These are phyloP conservation scores for Galendromus occidentalis DNA, from an alignment of 1,140 invertebrate species.

Conservation along the genomic window DNA sequence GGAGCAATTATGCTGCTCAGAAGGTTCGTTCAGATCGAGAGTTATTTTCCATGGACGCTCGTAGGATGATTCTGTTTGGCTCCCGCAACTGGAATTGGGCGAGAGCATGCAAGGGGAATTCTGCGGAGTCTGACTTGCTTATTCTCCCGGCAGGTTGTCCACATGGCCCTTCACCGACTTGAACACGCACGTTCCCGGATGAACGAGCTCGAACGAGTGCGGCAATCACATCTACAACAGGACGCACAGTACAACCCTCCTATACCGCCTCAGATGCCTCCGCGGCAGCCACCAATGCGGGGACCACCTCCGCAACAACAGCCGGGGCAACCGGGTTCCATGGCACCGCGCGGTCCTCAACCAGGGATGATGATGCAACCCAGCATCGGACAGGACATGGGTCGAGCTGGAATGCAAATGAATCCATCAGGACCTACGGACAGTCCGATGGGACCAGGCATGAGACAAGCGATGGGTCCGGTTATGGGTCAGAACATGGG, in stretches of 20 bases:
- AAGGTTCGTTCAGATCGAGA: constrained; percentile 39
- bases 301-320: neutral
- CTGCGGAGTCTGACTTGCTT: no score
- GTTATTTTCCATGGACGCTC: no score
- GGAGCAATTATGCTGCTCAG: constrained; percentile 79
- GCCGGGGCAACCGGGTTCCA: neutral
- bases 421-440: neutral
- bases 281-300: neutral
- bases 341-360: neutral
- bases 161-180: constrained; percentile 85
- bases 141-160: constrained; percentile 31
- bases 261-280: neutral
- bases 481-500: neutral
- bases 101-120: no score
- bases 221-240: constrained; percentile 39
- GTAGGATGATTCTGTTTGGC: no score
- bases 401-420: neutral
- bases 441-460: neutral
- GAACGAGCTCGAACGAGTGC: constrained; percentile 59
- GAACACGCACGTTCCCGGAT: constrained; percentile 65
- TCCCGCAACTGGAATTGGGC: no score
- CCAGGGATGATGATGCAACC: neutral
- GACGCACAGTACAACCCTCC: neutral
- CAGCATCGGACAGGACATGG: neutral
- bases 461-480: neutral